Conservation (phyloP, 1,140 invertebrate species). For the Thaumatotibia leucotreta region DNA sequence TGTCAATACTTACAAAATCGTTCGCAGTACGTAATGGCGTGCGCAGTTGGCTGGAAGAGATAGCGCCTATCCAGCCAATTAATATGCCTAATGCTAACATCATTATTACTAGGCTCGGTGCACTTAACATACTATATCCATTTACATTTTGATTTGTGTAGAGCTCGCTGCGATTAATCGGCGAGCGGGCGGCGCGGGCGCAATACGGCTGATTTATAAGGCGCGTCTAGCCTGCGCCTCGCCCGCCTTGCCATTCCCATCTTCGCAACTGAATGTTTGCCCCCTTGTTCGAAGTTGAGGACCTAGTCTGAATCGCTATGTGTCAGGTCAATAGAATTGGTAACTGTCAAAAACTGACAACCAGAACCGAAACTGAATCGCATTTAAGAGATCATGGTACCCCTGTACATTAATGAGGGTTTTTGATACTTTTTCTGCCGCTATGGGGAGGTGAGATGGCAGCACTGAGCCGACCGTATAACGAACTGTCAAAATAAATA, state of each 20-base stretch:
- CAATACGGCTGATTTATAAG: conserved; percentile 62
- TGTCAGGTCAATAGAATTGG: too few relatives aligned
- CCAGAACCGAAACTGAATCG: too few relatives aligned
- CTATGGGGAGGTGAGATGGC: too few relatives aligned
- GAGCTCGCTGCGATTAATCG: conserved; percentile 68
- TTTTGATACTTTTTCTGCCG: too few relatives aligned
- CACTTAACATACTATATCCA: conserved; percentile 74
- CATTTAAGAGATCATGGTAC: too few relatives aligned
- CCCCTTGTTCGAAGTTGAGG: too few relatives aligned
- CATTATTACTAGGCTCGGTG: conserved; percentile 70
- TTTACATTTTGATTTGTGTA: conserved; percentile 75
- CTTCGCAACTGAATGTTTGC: too few relatives aligned
- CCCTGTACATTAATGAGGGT: too few relatives aligned
- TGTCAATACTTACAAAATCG: not conserved
- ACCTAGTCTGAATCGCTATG: too few relatives aligned
- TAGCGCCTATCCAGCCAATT: conserved; percentile 70
- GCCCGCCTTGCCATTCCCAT: conserved; percentile 13
- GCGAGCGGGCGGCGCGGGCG: conserved; percentile 59
- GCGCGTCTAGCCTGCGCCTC: conserved; percentile 21
- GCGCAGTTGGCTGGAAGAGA: conserved; percentile 52
- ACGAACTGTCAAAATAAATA: too few relatives aligned
- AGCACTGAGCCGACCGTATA: too few relatives aligned
- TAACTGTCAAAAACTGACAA: too few relatives aligned
- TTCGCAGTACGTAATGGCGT: conserved; percentile 38
- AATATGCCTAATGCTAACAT: conserved; percentile 76